Evolutionary conservation across 2,113 vertebrate genomes (phyloP), one percentile per base, ranked within the genome.

Genomic region (Eretmodus cyanostictus): DNA sequence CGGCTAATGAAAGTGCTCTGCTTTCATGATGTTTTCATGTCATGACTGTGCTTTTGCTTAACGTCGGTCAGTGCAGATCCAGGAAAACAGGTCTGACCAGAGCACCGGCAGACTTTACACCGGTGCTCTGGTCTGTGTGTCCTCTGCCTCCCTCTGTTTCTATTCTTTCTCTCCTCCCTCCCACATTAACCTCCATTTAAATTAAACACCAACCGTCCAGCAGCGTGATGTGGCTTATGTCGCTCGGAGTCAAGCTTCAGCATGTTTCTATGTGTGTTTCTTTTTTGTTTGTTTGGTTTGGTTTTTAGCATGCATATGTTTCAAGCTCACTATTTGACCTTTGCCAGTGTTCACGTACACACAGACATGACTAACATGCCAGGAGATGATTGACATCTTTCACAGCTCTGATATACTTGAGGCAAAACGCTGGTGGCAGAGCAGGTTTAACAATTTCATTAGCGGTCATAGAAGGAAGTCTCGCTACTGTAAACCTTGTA

Each of bases 71-170:
- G 61, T 3, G 49, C 53, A 53, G 83, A 31, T 73, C 40, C 53
- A 42, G 66, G 38, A 80, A 45, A 93, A 91, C 89, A 3, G 86
- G 87, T 93, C 54, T 55, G 88, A 89, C 82, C 7, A 38, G 81
- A 83, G 59, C 80, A 47, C 42, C 3, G 1, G 10, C 63, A 2
- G 55, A 57, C 81, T 89, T 88, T 19, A 42, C 86, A 61, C 80
- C 84, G 22, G 22, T 22, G 22, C 22, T 22, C 22, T 22, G 22
- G 22, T 22, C 22, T 22, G 40, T 13, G 22, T 16, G 42, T 79
- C 85, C 86, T 81, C 86, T 14, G 1, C 89, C 89, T 86, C 86
- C 66, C 86, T 79, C 68, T 85, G 11, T n/a, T 86, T 86, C 76
- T 86, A 29, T 89, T 86, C 73, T 87, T 16, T 88, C 80, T 80